These are phyloP conservation scores for Pleuronectes platessa DNA, from an alignment of 2,113 vertebrate genomes.

Conservation along the genomic window DNA sequence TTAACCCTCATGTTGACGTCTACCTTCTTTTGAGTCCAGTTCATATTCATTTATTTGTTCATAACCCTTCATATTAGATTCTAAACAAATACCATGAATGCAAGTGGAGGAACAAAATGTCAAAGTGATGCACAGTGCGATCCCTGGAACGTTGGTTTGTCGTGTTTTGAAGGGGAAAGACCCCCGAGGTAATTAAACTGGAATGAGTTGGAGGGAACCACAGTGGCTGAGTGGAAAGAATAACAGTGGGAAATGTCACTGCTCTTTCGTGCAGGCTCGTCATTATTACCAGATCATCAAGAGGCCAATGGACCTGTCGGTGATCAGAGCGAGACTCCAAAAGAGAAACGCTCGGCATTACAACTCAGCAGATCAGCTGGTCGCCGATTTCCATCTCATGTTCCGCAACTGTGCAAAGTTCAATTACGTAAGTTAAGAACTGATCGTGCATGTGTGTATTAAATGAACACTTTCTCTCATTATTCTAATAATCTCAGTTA, in stretches of 20 bases:
- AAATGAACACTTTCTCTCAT: neutral
- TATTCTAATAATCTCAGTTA: neutral
- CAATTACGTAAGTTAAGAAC: slow-evolving; percentile 91
- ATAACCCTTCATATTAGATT: neutral
- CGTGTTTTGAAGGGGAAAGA: slow-evolving; percentile 5
- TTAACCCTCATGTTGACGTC: neutral
- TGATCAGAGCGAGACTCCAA: slow-evolving; percentile 89
- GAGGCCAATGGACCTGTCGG: slow-evolving; percentile 96
- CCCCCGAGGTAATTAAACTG: slow-evolving; percentile 7
- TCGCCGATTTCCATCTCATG: slow-evolving; percentile 94
- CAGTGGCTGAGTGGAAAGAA: neutral
- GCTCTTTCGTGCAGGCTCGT: slow-evolving; percentile 83
- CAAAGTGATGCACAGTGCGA: slow-evolving; percentile 12
- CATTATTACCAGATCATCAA: slow-evolving; percentile 99
- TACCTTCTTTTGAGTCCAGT: neutral
- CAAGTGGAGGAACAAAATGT: neutral
- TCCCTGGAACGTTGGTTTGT: neutral
- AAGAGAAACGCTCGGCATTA: slow-evolving; percentile 88
- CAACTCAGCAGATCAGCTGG: slow-evolving; percentile 88
- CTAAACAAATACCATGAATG: neutral
- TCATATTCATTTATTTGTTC: neutral
- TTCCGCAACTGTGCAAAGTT: slow-evolving; percentile 98
- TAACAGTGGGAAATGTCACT: slow-evolving; percentile 16
- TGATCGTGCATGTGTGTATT: neutral
- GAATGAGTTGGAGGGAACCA: neutral